Base-by-base conservation (phyloP, 2,113 vertebrate genomes). In the Trichechus manatus region DNA sequence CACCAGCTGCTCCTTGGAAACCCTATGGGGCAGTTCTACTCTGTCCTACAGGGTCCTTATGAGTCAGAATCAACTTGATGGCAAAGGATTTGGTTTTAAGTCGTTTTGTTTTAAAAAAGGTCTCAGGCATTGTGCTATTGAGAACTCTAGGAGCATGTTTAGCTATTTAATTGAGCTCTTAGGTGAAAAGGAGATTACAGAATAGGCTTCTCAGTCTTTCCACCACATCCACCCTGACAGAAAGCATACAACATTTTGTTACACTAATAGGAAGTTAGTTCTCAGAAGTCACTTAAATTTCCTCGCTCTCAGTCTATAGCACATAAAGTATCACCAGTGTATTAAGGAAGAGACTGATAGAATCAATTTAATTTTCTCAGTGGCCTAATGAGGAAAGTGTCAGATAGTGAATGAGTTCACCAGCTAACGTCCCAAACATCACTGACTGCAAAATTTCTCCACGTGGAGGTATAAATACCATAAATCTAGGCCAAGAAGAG, bases 311-410 rank as follows among this genome's bases (percentile, higher is more conserved):
- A 68, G 72, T 23, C 53, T 80, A 25, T 44, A 93, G 82, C 44
- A 84, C 75, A 36, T 84, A 84, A 97, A 96, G 79, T 81, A 77
- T 63, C 88, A 93, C 42, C 33, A 59, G 17, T 87, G 25, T 94
- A 36, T 92, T 97, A 77, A 70, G 53, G 88, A 84, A 87, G 68
- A 87, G 80, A 95, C 36, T 66, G 68, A 86, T 92, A 94, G 86
- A 97, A 91, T 92, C 66, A 59, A 33, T 94, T 97, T 94, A 87
- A 93, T 97, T 97, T 97, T 97, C 89, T 94, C 84, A 74, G 84
- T 79, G 80, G n/a, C 53, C 63, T 97, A 97, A 97, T 85, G 77
- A 97, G 86, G 70, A 96, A 50, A 95, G n/a, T 70, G 36, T 80
- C 74, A 85, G 81, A 80, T 31, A 88, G 23, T 83, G n/a, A 95